Percentiles rank a stretch among this genome's conserved stretches.
Evolutionary conservation across 1,140 invertebrate genomes (phyloP).

Genomic region (Megathymus violae): DNA sequence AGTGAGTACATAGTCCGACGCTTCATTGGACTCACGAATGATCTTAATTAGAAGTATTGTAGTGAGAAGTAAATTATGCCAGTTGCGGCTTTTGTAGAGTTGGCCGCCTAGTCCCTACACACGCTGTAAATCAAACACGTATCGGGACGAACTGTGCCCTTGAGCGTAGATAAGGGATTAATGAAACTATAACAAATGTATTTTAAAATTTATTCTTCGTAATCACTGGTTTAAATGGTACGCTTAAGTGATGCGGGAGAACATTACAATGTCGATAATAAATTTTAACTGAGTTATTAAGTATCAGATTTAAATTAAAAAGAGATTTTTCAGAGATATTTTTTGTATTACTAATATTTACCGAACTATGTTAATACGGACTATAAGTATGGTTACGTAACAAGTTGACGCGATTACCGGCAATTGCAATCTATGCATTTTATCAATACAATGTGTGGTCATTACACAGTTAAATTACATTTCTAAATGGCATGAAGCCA

Average conservation of each 20-base stretch:
- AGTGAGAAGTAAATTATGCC: conserved; percentile 73
- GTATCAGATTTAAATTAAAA: too few relatives aligned
- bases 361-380: not conserved
- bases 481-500: conserved; percentile 53
- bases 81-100: conserved; percentile 54
- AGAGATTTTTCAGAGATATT: too few relatives aligned
- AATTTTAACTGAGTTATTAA: conserved; percentile 31
- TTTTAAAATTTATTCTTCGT: conserved; percentile 51
- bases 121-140: conserved; percentile 72
- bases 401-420: conserved; percentile 9
- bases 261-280: not conserved
- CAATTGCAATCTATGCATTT: conserved; percentile 21
- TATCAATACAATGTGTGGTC: conserved; percentile 33
- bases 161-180: conserved; percentile 75
- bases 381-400: not conserved
- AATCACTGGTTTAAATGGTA: not conserved
- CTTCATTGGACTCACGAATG: conserved; percentile 75
- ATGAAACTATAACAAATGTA: conserved; percentile 71
- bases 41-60: conserved; percentile 83
- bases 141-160: conserved; percentile 56
- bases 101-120: conserved; percentile 37
- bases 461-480: conserved; percentile 57
- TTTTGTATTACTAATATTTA: too few relatives aligned
- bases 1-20: conserved; percentile 67
- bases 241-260: not conserved